Conservation (phyloP, 2,113 vertebrate species). For the Hyperopisus bebe region DNA sequence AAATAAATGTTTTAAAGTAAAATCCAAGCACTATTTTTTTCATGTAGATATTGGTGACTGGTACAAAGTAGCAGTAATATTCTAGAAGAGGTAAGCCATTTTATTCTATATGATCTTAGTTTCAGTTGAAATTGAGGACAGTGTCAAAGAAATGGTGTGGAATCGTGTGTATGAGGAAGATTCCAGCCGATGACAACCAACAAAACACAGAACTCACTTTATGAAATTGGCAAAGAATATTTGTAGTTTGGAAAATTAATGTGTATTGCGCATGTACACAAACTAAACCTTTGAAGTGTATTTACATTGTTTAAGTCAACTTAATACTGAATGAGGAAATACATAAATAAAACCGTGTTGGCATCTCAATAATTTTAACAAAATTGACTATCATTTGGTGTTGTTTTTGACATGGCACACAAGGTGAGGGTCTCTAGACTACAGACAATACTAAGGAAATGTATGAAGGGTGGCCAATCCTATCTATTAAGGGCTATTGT, state of each 20-base stretch:
- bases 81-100: not conserved
- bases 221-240: not conserved
- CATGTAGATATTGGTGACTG: not conserved
- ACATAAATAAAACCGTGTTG: not conserved
- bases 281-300: not conserved
- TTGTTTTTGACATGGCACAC: not conserved
- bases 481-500: too few relatives aligned
- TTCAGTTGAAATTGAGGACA: not conserved
- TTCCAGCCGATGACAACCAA: not conserved
- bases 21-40: not conserved
- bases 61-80: not conserved
- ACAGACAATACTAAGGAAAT: not conserved
- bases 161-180: not conserved
- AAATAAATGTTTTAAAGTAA: constrained; percentile 65
- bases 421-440: not conserved
- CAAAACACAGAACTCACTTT: not conserved
- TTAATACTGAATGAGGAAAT: not conserved
- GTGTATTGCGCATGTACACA: not conserved
- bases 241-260: not conserved
- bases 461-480: too few relatives aligned
- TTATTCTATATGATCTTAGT: not conserved
- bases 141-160: not conserved
- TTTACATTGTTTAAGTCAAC: not conserved
- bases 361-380: not conserved
- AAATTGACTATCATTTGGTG: not conserved